Percentiles rank a stretch among this genome's conserved stretches.
phyloP scores from a whole-genome alignment of 2,888 invertebrate genomes.

The Ophraella communa region DNA sequence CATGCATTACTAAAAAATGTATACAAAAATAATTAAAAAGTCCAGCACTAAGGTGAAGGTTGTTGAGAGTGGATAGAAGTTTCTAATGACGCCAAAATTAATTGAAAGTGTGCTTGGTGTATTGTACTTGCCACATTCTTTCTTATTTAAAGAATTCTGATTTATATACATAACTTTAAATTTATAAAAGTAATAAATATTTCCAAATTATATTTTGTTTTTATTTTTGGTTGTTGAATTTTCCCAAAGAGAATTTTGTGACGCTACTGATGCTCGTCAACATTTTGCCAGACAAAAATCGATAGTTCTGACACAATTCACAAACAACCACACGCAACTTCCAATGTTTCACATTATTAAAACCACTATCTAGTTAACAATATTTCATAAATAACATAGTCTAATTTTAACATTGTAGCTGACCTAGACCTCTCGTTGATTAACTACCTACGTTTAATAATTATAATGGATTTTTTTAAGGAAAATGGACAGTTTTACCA shows the following conservation, averaged over 20 bases:
- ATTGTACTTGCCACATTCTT: too few species aligned
- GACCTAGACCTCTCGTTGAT: conserved; percentile 21
- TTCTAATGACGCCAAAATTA: too few species aligned
- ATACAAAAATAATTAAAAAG: too few species aligned
- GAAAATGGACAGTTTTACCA: conserved; percentile 24
- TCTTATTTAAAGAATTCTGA: too few species aligned
- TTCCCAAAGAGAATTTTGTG: neutral
- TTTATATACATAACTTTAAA: too few species aligned
- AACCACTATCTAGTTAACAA: neutral
- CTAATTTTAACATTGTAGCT: conserved; percentile 2
- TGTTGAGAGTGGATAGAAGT: too few species aligned
- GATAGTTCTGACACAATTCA: conserved; percentile 9
- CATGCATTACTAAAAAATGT: too few species aligned
- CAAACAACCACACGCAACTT: conserved; percentile 12
- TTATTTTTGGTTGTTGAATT: neutral
- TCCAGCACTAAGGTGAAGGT: too few species aligned
- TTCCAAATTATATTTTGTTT: too few species aligned
- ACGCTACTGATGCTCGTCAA: neutral
- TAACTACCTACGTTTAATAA: conserved; percentile 20
- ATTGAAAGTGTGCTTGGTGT: too few species aligned
- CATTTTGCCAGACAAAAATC: conserved; percentile 11
- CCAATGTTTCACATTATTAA: conserved; percentile 2
- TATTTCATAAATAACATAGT: neutral
- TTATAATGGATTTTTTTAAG: conserved; percentile 24
- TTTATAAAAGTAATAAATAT: too few species aligned